Conservation (phyloP, 2,113 vertebrate genomes). For the Amia ocellicauda region DNA sequence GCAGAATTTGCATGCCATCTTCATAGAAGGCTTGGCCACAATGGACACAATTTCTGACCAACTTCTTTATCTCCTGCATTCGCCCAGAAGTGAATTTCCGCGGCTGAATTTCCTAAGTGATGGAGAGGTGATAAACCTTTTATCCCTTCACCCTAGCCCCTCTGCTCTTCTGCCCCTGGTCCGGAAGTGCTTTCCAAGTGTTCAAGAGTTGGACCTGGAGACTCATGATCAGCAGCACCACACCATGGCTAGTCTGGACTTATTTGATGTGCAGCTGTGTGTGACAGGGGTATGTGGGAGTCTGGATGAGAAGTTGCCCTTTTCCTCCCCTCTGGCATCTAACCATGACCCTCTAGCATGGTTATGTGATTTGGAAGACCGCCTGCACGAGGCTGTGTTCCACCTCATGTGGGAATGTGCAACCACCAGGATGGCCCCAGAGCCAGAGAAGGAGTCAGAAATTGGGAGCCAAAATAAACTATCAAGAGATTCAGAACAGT, state of each 20-base stretch:
- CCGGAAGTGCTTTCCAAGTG: slow-evolving; percentile 65
- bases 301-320: slow-evolving; percentile 59
- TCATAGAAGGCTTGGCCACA: slow-evolving; percentile 52
- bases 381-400: slow-evolving; percentile 54
- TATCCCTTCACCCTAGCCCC: slow-evolving; percentile 50
- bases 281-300: slow-evolving; percentile 56
- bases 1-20: slow-evolving; percentile 41
- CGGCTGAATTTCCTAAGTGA: slow-evolving; percentile 78
- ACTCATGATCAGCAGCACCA: slow-evolving; percentile 1
- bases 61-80: slow-evolving; percentile 53
- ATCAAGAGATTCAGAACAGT: background rate
- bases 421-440: slow-evolving; percentile 18
- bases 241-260: background rate
- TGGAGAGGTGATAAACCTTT: slow-evolving; percentile 64
- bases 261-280: slow-evolving; percentile 30
- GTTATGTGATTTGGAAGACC: slow-evolving; percentile 64
- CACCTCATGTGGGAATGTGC: slow-evolving; percentile 54
- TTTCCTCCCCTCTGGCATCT: slow-evolving; percentile 51
- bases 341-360: slow-evolving; percentile 54
- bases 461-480: slow-evolving; percentile 10
- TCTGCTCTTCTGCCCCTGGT: slow-evolving; percentile 54
- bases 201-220: slow-evolving; percentile 52
- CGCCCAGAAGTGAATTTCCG: slow-evolving; percentile 56
- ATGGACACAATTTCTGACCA: slow-evolving; percentile 66
- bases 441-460: background rate